Evolutionary conservation across 2,888 invertebrate species (phyloP).

Genomic region (Drosophila trichaetosa): DNA sequence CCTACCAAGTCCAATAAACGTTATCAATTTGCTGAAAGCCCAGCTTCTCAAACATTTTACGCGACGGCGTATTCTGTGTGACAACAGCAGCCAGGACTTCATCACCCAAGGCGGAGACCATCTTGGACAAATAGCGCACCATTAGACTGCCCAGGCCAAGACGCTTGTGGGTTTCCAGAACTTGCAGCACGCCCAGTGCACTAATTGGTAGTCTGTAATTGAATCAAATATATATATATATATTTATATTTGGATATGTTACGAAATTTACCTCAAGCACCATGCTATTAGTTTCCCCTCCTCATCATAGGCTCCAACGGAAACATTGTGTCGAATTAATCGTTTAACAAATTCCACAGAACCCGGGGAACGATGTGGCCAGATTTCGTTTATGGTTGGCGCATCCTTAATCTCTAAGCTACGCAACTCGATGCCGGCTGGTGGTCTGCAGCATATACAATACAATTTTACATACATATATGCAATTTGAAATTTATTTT

Average conservation of each 20-base stretch:
- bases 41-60: slow-evolving; percentile 79
- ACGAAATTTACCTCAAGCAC: slow-evolving; percentile 70
- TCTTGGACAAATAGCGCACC: slow-evolving; percentile 72
- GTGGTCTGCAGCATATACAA: slow-evolving; percentile 46
- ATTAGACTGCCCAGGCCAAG: slow-evolving; percentile 76
- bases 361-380: slow-evolving; percentile 71
- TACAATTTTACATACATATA: background rate
- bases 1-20: slow-evolving; percentile 60
- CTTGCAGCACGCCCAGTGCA: slow-evolving; percentile 77
- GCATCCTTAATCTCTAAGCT: slow-evolving; percentile 59
- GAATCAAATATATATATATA: background rate
- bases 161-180: slow-evolving; percentile 72
- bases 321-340: slow-evolving; percentile 70
- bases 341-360: slow-evolving; percentile 63
- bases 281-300: slow-evolving; percentile 77
- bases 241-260: too few relatives aligned
- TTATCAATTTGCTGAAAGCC: slow-evolving; percentile 77
- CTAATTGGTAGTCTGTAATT: slow-evolving; percentile 69
- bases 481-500: background rate
- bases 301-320: slow-evolving; percentile 71
- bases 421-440: slow-evolving; percentile 60
- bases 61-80: slow-evolving; percentile 65
- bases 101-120: slow-evolving; percentile 60
- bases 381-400: slow-evolving; percentile 65
- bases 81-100: slow-evolving; percentile 79